Evolutionary conservation across 2,113 vertebrate genomes (phyloP).

Genomic region (Rynchops niger): DNA sequence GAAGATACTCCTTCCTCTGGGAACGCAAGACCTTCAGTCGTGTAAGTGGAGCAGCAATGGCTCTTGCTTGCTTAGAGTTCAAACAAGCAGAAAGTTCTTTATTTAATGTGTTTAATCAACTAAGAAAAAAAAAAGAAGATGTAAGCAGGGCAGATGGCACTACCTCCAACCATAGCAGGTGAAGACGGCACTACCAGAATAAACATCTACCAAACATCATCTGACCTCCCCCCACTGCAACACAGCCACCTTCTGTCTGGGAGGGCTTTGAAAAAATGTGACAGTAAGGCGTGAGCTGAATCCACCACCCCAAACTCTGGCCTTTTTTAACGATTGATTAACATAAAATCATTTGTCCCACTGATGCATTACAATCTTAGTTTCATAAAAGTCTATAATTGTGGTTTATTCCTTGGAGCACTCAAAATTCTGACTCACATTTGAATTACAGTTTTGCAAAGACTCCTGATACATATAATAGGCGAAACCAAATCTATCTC

Average conservation of each 20-base stretch:
- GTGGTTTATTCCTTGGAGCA: neutral
- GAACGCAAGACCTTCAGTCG: neutral
- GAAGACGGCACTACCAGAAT: neutral
- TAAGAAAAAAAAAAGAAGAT: neutral
- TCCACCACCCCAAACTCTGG: neutral
- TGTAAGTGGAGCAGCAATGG: neutral
- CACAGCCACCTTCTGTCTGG: neutral
- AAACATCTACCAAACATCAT: neutral
- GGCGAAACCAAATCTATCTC: neutral
- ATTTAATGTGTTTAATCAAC: neutral
- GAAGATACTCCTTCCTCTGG: neutral
- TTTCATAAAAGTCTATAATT: neutral
- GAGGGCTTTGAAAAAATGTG: neutral
- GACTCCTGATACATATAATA: neutral
- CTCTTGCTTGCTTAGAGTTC: neutral
- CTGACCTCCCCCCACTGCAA: neutral
- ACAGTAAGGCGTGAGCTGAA: neutral
- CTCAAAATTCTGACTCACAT: constrained; percentile 12
- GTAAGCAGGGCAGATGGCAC: neutral
- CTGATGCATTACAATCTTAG: neutral
- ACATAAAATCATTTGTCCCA: neutral
- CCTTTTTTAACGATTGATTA: neutral
- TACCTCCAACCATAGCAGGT: neutral
- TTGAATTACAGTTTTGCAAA: neutral
- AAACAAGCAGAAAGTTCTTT: neutral